These are phyloP conservation scores for Ormyrus thymus DNA, from an alignment of 2,888 invertebrate genomes.

Conservation along the genomic window DNA sequence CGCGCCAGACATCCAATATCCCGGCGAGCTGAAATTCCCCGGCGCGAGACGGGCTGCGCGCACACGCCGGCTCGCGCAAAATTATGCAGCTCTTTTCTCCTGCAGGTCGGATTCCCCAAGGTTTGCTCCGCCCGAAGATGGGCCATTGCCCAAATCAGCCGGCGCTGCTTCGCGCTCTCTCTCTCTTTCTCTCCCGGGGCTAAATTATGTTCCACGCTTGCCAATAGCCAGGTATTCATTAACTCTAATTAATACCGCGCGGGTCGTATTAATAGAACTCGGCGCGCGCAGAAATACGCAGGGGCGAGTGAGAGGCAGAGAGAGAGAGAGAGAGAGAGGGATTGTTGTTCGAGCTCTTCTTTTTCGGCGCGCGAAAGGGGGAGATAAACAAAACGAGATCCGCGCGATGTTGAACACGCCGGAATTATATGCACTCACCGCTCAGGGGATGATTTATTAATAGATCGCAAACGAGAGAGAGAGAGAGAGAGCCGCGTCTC, in stretches of 20 bases:
- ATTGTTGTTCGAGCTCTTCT: constrained; percentile 13
- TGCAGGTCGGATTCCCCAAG: too few species aligned
- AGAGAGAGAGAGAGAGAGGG: not conserved
- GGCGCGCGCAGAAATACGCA: constrained; percentile 7
- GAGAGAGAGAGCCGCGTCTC: not conserved
- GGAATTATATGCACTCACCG: not conserved
- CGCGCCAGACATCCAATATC: constrained; percentile 6
- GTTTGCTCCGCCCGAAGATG: constrained; percentile 12
- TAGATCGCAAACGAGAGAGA: constrained; percentile 1
- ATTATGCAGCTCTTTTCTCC: too few species aligned
- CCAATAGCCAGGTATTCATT: constrained; percentile 70
- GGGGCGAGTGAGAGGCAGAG: not conserved
- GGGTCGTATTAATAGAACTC: constrained; percentile 63
- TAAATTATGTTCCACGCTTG: constrained; percentile 69
- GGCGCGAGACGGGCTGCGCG: not conserved
- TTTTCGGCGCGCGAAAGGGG: not conserved
- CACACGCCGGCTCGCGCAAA: not conserved
- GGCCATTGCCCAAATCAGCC: constrained; percentile 27
- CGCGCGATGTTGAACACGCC: constrained; percentile 28
- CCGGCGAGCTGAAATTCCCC: not conserved
- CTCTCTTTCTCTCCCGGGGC: constrained; percentile 27
- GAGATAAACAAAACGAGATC: constrained; percentile 38
- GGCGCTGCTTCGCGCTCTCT: constrained; percentile 17
- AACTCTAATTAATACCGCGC: constrained; percentile 69
- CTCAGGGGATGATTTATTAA: constrained; percentile 41